These are phyloP conservation scores for Chamaetylas fuelleborni DNA, from an alignment of 2,113 vertebrate genomes.

Conservation along the genomic window DNA sequence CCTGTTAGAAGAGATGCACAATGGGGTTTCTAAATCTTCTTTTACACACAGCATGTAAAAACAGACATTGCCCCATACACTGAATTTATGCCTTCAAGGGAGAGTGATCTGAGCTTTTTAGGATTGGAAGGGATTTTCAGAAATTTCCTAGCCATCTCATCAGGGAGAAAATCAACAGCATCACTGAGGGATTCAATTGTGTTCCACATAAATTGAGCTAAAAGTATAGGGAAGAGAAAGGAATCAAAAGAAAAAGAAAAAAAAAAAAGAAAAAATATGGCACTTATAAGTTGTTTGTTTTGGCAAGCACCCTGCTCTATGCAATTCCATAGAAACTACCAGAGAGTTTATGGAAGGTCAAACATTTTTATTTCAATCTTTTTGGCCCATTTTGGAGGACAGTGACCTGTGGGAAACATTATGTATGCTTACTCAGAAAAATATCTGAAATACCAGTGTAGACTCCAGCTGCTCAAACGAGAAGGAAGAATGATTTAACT, in stretches of 20 bases:
- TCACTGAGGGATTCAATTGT: not conserved
- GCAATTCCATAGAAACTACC: not conserved
- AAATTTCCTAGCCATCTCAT: not conserved
- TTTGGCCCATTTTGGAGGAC: not conserved
- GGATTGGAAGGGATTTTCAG: not conserved
- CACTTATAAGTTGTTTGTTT: not conserved
- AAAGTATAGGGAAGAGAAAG: not conserved
- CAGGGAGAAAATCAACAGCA: not conserved
- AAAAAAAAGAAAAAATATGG: not conserved
- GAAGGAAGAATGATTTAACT: conserved; percentile 22
- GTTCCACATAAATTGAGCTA: not conserved
- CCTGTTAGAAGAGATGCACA: not conserved
- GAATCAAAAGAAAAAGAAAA: too few species aligned
- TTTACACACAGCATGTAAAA: not conserved
- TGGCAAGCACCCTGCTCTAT: not conserved
- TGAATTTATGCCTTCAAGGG: not conserved
- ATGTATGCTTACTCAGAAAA: not conserved
- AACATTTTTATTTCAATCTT: not conserved
- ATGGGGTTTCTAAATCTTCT: not conserved
- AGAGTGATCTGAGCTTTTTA: not conserved
- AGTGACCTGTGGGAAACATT: not conserved
- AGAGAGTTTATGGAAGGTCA: not conserved
- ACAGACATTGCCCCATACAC: not conserved
- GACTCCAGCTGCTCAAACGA: not conserved
- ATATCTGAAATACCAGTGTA: not conserved